phyloP scores from a whole-genome alignment of 2,113 vertebrate species.

The Sminthopsis crassicaudata region DNA sequence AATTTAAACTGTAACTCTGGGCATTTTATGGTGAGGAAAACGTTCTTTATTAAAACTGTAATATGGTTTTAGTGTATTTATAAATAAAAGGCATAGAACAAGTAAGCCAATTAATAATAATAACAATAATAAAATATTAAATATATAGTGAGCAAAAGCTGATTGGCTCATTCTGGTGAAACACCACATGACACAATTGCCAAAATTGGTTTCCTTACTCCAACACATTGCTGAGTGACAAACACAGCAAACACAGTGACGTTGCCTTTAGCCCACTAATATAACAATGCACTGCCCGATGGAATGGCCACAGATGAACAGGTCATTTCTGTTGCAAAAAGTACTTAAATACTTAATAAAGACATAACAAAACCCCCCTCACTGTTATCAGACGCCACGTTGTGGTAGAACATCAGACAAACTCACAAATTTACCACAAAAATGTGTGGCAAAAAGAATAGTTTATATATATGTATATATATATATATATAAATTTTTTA shows the following conservation, averaged over 20 bases:
- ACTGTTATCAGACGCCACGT: slow-evolving; percentile 89
- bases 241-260: slow-evolving; percentile 76
- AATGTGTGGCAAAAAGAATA: slow-evolving; percentile 91
- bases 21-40: slow-evolving; percentile 80
- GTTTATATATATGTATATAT: slow-evolving; percentile 87
- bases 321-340: slow-evolving; percentile 83
- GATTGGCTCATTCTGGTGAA: slow-evolving; percentile 85
- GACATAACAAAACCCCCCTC: slow-evolving; percentile 90
- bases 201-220: slow-evolving; percentile 74
- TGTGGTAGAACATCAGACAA: slow-evolving; percentile 91
- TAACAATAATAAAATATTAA: slow-evolving; percentile 86
- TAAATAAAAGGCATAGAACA: slow-evolving; percentile 88
- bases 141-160: slow-evolving; percentile 85
- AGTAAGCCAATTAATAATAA: slow-evolving; percentile 83
- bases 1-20: slow-evolving; percentile 84
- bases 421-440: slow-evolving; percentile 89
- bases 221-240: slow-evolving; percentile 69
- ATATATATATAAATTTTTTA: slow-evolving; percentile 87
- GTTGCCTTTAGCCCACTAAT: slow-evolving; percentile 80
- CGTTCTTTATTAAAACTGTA: slow-evolving; percentile 81
- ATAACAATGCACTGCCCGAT: slow-evolving; percentile 80
- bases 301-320: slow-evolving; percentile 87
- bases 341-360: slow-evolving; percentile 87
- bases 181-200: slow-evolving; percentile 67
- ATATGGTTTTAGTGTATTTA: slow-evolving; percentile 81